Evolutionary conservation across 2,888 invertebrate genomes (phyloP).

Genomic region (Synanthedon formicaeformis): DNA sequence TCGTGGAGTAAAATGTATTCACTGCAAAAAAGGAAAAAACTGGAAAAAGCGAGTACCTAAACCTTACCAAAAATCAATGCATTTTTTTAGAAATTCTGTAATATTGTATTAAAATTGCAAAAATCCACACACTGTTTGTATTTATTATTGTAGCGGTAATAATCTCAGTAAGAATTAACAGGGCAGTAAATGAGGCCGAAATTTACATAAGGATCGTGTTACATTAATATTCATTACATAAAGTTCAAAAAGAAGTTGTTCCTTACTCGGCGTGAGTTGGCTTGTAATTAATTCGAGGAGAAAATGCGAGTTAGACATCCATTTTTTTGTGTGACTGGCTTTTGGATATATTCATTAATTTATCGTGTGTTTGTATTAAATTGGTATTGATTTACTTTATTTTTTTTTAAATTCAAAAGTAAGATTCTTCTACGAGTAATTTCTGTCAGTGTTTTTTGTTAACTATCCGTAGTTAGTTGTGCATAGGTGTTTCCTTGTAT

Average conservation of each 20-base stretch:
- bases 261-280: background rate
- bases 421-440: no score
- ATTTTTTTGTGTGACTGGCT: background rate
- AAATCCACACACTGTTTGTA: background rate
- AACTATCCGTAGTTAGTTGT: no score
- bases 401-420: no score
- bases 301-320: background rate
- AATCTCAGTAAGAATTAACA: constrained; percentile 17
- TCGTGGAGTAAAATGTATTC: no score
- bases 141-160: constrained; percentile 7
- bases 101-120: background rate
- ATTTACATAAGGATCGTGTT: constrained; percentile 42
- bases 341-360: no score
- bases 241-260: constrained; percentile 21
- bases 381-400: no score
- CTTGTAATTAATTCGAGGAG: constrained; percentile 3
- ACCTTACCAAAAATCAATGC: no score
- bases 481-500: no score
- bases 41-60: no score
- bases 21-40: no score
- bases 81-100: background rate
- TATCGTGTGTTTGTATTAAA: no score
- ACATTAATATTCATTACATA: constrained; percentile 46
- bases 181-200: constrained; percentile 22
- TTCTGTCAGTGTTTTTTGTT: no score